These are phyloP conservation scores for Cataglyphis albicans DNA, from an alignment of 2,888 invertebrate species.

Conservation along the genomic window DNA sequence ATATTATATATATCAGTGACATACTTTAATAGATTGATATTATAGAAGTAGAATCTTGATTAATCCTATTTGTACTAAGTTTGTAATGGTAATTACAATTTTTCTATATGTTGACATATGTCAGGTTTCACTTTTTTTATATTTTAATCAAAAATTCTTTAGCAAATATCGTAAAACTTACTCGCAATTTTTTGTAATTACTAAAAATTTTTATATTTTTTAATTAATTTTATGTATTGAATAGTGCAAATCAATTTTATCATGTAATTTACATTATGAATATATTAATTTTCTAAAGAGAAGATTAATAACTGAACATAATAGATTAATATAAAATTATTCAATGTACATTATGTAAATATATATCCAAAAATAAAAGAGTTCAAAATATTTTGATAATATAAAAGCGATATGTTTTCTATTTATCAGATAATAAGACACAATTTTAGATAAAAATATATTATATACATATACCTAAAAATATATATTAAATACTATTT, in stretches of 20 bases:
- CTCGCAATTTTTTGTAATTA: slow-evolving; percentile 9
- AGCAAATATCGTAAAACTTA: neutral
- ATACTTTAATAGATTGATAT: slow-evolving; percentile 34
- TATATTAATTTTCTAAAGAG: neutral
- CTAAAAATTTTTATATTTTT: slow-evolving; percentile 5
- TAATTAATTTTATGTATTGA: slow-evolving; percentile 7
- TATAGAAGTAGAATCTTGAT: neutral
- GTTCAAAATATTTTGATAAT: slow-evolving; percentile 1
- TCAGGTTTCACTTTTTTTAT: neutral
- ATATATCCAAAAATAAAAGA: slow-evolving; percentile 13
- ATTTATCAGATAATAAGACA: slow-evolving; percentile 26
- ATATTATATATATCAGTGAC: slow-evolving; percentile 19
- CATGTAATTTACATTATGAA: slow-evolving; percentile 27
- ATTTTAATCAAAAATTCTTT: slow-evolving; percentile 1
- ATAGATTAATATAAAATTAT: slow-evolving; percentile 30
- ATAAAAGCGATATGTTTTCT: slow-evolving; percentile 7
- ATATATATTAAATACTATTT: slow-evolving; percentile 31
- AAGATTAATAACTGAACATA: neutral
- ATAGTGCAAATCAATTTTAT: neutral
- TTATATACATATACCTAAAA: slow-evolving; percentile 49
- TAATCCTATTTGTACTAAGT: slow-evolving; percentile 36
- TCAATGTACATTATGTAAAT: slow-evolving; percentile 4
- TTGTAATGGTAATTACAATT: slow-evolving; percentile 11
- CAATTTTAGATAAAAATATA: slow-evolving; percentile 62
- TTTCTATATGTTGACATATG: slow-evolving; percentile 22